Evolutionary conservation across 2,888 invertebrate genomes (phyloP).

Genomic region (Octodonta nipae): DNA sequence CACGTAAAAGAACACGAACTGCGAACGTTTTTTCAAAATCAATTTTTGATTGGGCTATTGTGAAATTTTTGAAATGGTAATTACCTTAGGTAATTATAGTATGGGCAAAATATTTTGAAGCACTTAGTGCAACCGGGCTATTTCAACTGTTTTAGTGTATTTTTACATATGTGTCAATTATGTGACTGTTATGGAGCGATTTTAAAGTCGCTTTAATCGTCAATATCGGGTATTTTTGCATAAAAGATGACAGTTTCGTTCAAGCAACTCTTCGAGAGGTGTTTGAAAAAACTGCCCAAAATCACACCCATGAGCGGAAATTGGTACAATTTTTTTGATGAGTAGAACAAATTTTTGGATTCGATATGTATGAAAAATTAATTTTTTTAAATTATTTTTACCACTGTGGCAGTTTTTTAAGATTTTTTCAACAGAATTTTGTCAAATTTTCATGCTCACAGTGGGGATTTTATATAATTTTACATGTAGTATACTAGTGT

Average conservation of each 20-base stretch:
- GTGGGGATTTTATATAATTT: no score
- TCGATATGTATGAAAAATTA: no score
- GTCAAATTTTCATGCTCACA: no score
- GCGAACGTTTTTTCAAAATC: no score
- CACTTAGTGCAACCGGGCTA: slow-evolving; percentile 40
- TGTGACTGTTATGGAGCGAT: no score
- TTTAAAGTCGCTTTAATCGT: slow-evolving; percentile 11
- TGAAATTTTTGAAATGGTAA: slow-evolving; percentile 26
- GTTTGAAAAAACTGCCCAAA: slow-evolving; percentile 20
- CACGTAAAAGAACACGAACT: no score
- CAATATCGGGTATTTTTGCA: slow-evolving; percentile 20
- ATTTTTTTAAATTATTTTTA: no score
- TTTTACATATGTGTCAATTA: slow-evolving; percentile 19
- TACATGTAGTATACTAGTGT: no score
- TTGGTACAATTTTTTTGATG: no score
- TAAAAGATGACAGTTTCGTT: slow-evolving; percentile 21
- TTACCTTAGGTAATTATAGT: slow-evolving; percentile 24
- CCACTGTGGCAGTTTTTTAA: no score
- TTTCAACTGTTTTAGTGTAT: slow-evolving; percentile 29
- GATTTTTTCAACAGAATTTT: no score
- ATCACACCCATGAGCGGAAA: slow-evolving; percentile 19
- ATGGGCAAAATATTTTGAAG: slow-evolving; percentile 37
- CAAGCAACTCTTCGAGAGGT: slow-evolving; percentile 8
- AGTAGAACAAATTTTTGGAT: no score
- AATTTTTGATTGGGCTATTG: slow-evolving; percentile 35